A percentile compares a stretch with the other conserved stretches of the same genome.
Evolutionary conservation across 2,888 invertebrate genomes (phyloP).

Genomic region (Orchesella flavescens): DNA sequence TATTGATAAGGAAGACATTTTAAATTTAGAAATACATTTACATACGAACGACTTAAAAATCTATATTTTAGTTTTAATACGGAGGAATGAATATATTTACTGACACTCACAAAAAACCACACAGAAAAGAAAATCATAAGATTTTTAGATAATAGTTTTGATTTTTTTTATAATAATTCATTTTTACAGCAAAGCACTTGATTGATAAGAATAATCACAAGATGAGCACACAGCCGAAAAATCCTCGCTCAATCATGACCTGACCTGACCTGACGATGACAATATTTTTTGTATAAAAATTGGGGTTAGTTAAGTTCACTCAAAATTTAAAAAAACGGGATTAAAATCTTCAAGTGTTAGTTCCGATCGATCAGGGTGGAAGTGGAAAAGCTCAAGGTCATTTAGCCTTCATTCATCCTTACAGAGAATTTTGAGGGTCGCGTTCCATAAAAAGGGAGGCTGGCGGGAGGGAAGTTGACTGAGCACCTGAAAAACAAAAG

Average conservation of each 20-base stretch:
- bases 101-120: background rate
- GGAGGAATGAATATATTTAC: background rate
- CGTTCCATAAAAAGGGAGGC: background rate
- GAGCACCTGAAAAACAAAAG: background rate
- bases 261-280: too few species aligned
- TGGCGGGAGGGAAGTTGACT: background rate
- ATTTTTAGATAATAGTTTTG: too few species aligned
- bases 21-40: background rate
- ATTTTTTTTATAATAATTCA: background rate
- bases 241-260: too few species aligned
- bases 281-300: too few species aligned
- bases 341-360: too few species aligned
- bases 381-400: background rate
- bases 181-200: conserved; percentile 1
- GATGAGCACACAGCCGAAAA: conserved; percentile 35
- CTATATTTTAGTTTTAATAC: too few species aligned
- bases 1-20: too few species aligned
- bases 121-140: background rate
- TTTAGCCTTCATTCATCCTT: background rate
- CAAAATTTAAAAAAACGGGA: background rate
- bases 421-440: background rate
- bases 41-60: background rate
- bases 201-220: conserved; percentile 37
- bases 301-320: background rate
- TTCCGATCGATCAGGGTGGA: too few species aligned